These are phyloP conservation scores for Drosophila sp. DNA, from an alignment of 1,140 invertebrate species.

Conservation along the genomic window DNA sequence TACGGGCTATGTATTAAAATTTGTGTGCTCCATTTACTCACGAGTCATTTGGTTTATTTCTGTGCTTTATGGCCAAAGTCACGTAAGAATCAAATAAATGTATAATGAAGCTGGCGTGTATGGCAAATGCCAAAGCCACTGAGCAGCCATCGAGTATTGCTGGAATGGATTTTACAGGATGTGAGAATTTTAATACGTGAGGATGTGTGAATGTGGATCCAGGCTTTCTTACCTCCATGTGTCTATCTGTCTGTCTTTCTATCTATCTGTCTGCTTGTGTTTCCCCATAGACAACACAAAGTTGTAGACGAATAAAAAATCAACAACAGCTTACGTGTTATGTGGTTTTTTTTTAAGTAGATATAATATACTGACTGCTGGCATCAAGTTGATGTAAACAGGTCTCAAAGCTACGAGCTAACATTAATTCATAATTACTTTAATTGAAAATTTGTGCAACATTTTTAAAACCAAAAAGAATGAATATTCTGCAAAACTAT, in stretches of 20 bases:
- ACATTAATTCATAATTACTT: too few relatives aligned
- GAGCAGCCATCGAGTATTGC: slow-evolving; percentile 31
- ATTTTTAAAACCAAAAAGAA: too few relatives aligned
- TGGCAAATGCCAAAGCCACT: slow-evolving; percentile 45
- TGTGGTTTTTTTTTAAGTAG: not conserved
- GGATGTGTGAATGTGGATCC: slow-evolving; percentile 39
- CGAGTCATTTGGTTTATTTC: slow-evolving; percentile 54
- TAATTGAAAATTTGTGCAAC: too few relatives aligned
- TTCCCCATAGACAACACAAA: slow-evolving; percentile 8
- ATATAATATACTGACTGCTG: too few relatives aligned
- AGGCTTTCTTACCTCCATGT: slow-evolving; percentile 12
- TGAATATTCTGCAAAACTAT: too few relatives aligned
- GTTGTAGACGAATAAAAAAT: slow-evolving; percentile 1
- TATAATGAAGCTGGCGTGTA: slow-evolving; percentile 60
- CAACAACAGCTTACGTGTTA: slow-evolving; percentile 8
- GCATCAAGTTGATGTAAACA: too few relatives aligned
- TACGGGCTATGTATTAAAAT: slow-evolving; percentile 30
- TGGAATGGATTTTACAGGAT: slow-evolving; percentile 10
- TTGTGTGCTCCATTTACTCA: slow-evolving; percentile 1
- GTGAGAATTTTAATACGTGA: too few relatives aligned
- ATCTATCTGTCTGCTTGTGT: not conserved
- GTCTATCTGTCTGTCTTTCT: not conserved
- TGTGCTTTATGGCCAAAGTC: slow-evolving; percentile 74
- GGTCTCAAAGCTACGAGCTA: too few relatives aligned
- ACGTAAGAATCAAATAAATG: slow-evolving; percentile 79